Base-by-base conservation (phyloP, 2,113 vertebrate species). In the Cynocephalus volans region DNA sequence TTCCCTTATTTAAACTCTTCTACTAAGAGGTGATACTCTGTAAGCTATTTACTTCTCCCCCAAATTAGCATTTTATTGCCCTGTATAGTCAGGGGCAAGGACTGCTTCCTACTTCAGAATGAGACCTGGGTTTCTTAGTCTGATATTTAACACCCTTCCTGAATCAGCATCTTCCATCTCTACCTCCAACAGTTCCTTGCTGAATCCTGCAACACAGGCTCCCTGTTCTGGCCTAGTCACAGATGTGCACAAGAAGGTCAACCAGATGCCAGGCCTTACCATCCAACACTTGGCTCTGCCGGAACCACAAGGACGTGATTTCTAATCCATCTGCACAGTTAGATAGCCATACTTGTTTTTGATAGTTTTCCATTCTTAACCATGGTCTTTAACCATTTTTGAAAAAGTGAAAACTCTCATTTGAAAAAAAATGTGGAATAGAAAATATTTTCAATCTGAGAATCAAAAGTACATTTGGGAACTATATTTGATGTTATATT, bases 391-490 rank as follows among this genome's bases (percentile, higher is more conserved):
- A 93, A 48, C 36, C 0, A 45, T n/a, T 75, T 36, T 77, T 84
- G 48, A 5, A 50, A 93, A 67, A 84, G 10, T 56, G 15, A 91
- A 93, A 86, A 24, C 14, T 88, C 79, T 89, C 41, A 83, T 4
- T 60, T 19, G 67, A 50, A 93, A 93, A 69, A 73, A 73, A 58
- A 77, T 67, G 56, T 73, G 11, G 33, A 73, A 70, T 62, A 91
- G 67, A 75, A 88, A 96, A 72, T 19, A 62, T 12, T 73, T 81
- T 88, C 95, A 21, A 56, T 41, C 26, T 89, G 23, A 77, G 28
- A 90, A 65, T 89, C 45, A 81, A 76, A 93, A 79, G 7, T 76
- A 8, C 65, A 84, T 81, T 60, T 87, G 48, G 89, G 77, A 93
- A 67, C 4, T 8, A 19, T 67, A 72, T 88, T 96, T 88, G 19